phyloP scores from a whole-genome alignment of 2,888 invertebrate species.

The Hyles lineata region DNA sequence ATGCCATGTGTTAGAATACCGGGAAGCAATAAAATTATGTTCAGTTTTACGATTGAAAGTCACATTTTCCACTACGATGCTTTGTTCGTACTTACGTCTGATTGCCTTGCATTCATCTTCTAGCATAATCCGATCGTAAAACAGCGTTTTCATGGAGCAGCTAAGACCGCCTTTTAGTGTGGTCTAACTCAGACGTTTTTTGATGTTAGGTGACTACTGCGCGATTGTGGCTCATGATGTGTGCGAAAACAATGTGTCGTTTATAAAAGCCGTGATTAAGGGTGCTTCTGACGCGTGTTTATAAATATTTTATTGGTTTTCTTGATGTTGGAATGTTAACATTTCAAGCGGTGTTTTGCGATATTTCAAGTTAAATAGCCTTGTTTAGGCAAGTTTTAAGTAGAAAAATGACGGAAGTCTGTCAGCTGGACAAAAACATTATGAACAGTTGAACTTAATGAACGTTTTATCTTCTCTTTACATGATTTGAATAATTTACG shows the following conservation, averaged over 20 bases:
- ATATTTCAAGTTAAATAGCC: neutral
- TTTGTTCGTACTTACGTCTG: conserved; percentile 75
- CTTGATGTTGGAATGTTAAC: neutral
- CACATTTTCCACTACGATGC: conserved; percentile 78
- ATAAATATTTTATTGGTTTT: conserved; percentile 6
- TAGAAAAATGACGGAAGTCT: no score
- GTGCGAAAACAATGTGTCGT: conserved; percentile 19
- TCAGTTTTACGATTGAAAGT: conserved; percentile 79
- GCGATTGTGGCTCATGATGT: conserved; percentile 20
- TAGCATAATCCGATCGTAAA: conserved; percentile 79
- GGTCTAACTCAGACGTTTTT: conserved; percentile 45
- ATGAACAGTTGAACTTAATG: no score
- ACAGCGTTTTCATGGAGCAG: conserved; percentile 63
- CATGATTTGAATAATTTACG: no score
- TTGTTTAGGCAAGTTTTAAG: no score
- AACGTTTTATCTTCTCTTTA: no score
- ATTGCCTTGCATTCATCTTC: conserved; percentile 78
- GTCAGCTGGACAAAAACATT: no score
- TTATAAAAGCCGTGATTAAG: conserved; percentile 4
- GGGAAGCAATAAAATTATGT: conserved; percentile 76
- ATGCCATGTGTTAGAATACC: conserved; percentile 65
- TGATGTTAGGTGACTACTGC: conserved; percentile 34
- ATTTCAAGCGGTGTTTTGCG: neutral
- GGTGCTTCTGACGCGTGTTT: neutral
- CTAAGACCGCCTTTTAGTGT: conserved; percentile 48